Conservation (phyloP, 2,113 vertebrate species). For the Chrysemys picta region DNA sequence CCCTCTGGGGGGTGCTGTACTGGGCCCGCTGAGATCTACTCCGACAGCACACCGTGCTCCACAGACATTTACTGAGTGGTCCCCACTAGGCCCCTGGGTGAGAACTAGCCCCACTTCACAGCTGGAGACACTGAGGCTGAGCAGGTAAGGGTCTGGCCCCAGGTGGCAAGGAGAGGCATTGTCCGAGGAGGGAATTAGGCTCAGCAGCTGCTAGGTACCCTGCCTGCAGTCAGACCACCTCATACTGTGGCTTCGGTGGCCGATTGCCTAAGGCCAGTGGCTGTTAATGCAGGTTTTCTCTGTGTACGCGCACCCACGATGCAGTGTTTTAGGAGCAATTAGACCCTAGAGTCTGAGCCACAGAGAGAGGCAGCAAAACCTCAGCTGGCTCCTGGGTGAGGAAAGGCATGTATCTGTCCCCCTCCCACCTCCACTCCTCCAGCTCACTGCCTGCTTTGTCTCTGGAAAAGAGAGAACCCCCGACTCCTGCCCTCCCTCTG, state of each 20-base stretch:
- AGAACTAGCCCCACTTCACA: not conserved
- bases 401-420: not conserved
- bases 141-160: not conserved
- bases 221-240: not conserved
- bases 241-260: not conserved
- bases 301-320: not conserved
- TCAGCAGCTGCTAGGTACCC: not conserved
- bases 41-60: not conserved
- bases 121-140: not conserved
- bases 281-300: not conserved
- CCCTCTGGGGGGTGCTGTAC: not conserved
- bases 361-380: not conserved
- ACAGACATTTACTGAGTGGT: not conserved
- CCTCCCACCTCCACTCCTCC: not conserved
- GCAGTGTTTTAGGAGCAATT: conserved; percentile 15
- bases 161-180: not conserved
- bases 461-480: not conserved
- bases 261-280: rapidly evolving
- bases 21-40: not conserved
- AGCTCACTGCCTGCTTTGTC: not conserved
- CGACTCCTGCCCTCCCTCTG: not conserved
- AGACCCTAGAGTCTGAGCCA: conserved; percentile 2
- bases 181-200: not conserved
- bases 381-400: not conserved
- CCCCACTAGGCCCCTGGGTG: not conserved